Evolutionary conservation across 1,140 invertebrate species (phyloP), one percentile per base, ranked within the genome.

Genomic region (Drosophila subobscura): DNA sequence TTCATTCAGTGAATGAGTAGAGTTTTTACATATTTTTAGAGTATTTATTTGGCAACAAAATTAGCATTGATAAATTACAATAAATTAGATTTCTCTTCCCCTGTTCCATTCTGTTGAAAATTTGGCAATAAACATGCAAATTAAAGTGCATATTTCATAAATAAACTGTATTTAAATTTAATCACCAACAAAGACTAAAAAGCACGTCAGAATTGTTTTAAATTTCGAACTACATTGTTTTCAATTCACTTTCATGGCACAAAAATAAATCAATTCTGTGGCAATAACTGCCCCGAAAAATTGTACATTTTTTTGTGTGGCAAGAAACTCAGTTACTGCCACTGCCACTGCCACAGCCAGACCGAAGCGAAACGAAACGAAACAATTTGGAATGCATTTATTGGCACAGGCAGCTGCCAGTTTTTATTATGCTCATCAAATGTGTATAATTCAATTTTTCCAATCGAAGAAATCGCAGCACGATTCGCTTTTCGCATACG

Each of bases 361-460:
- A 33, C 5, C 27, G 27, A 29, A 29, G 6, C 29, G 29, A 33
- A 33, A 33, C 29, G 29, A 29, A 37, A 37, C 10, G 29, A 52
- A 14, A 52, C 23, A 20, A 54, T 73, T 73, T 42, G 40, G 44
- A 55, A 64, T 16, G 63, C 42, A 29, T 49, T 68, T 42, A 68
- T 67, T 68, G 63, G 63, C 64, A 68, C 47, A 47, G 63, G 65
- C 65, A 68, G 63, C 52, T 73, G 72, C 61, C 63, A 72, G 72
- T 73, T 85, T 84, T 85, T 76, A 79, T 85, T 85, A 66, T 66
- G 68, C 68, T 77, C 81, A 86, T 86, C 81, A 86, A 86, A 86
- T 81, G 74, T 59, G 64, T 86, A 86, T 86, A 86, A 86, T 86
- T 86, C 77, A 86, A 86, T 86, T 81, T 88, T 86, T 75, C 70